Evolutionary conservation across 2,113 vertebrate genomes (phyloP).

Genomic region (Osmerus eperlanus): DNA sequence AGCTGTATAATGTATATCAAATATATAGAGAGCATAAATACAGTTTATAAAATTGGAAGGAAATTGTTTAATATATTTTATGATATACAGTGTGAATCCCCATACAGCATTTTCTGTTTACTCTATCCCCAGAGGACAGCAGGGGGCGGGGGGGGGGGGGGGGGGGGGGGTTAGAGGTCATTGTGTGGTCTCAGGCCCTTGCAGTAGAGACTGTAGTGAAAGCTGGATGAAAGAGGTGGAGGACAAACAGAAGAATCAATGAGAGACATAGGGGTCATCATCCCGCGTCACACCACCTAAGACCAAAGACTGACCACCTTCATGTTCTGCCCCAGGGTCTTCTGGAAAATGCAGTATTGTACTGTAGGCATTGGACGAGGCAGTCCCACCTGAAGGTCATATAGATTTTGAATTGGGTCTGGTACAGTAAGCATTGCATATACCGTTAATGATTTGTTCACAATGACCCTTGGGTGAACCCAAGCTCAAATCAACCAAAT

Average conservation of each 20-base stretch:
- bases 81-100: too few species aligned
- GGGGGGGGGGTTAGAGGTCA: background rate
- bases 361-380: background rate
- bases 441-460: too few species aligned
- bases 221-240: constrained; percentile 53
- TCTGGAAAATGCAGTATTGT: constrained; percentile 16
- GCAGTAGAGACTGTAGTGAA: constrained; percentile 34
- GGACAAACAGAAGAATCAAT: constrained; percentile 42
- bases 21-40: too few species aligned
- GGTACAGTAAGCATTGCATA: too few species aligned
- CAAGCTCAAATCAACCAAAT: too few species aligned
- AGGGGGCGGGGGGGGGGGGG: too few species aligned
- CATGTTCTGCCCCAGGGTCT: constrained; percentile 38
- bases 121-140: background rate
- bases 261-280: constrained; percentile 30
- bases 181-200: constrained; percentile 39
- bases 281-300: constrained; percentile 36
- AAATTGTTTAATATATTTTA: too few species aligned
- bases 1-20: too few species aligned
- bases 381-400: background rate
- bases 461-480: too few species aligned
- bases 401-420: background rate
- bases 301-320: constrained; percentile 40
- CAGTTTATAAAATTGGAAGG: too few species aligned
- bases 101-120: too few species aligned